Percentiles rank a stretch among this genome's conserved stretches.
Conservation (phyloP, 2,113 vertebrate genomes). For the Typhlomys cinereus region DNA sequence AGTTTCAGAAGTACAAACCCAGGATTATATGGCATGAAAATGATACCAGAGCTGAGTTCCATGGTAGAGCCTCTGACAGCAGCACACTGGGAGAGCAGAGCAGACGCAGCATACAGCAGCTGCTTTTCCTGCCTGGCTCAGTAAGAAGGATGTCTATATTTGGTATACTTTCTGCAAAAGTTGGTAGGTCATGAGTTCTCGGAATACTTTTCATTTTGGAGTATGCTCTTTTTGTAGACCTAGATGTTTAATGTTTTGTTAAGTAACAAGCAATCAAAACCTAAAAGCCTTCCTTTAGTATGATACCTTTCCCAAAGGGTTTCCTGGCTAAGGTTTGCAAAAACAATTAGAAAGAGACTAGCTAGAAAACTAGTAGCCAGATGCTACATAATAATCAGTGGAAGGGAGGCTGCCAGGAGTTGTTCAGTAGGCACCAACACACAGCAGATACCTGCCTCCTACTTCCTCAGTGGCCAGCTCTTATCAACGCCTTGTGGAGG, state of each 20-base stretch:
- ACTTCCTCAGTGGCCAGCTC: neutral
- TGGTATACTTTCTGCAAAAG: neutral
- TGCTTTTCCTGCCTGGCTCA: neutral
- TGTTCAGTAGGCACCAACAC: neutral
- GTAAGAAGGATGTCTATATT: neutral
- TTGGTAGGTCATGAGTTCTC: neutral
- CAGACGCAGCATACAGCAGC: neutral
- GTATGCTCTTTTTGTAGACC: neutral
- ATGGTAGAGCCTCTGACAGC: neutral
- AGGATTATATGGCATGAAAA: neutral
- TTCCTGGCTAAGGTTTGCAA: neutral
- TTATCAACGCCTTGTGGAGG: no score
- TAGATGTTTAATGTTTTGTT: neutral
- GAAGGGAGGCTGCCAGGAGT: neutral
- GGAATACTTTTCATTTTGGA: neutral
- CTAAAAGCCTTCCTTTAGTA: neutral
- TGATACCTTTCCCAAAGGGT: neutral
- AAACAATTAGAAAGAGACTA: conserved; percentile 31
- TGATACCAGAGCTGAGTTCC: neutral
- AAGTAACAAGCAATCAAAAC: neutral
- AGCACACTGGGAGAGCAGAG: neutral
- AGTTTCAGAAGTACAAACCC: conserved; percentile 16
- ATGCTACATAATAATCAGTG: neutral
- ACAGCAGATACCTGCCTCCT: neutral
- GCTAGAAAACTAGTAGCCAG: conserved; percentile 33